phyloP scores from a whole-genome alignment of 2,888 invertebrate genomes.

The Chymomyza amoena region DNA sequence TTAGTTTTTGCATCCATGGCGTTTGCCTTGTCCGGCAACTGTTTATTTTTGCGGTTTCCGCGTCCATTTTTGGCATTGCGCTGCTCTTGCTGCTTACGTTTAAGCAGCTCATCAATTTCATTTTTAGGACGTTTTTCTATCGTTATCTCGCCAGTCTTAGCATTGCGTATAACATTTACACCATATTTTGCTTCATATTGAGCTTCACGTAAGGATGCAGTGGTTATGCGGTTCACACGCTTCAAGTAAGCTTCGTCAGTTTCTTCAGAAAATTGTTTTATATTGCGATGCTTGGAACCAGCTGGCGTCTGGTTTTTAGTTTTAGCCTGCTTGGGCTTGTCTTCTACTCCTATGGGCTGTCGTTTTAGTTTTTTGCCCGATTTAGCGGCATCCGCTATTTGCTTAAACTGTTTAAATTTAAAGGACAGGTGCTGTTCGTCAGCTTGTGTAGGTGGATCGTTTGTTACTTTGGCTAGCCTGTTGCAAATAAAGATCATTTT shows the following conservation, averaged over 20 bases:
- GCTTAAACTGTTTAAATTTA: conserved; percentile 84
- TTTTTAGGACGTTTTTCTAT: conserved; percentile 80
- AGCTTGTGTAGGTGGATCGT: conserved; percentile 85
- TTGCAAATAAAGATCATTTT: neutral
- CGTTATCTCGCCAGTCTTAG: conserved; percentile 79
- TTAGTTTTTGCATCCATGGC: conserved; percentile 65
- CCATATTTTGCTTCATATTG: conserved; percentile 83
- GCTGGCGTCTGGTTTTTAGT: conserved; percentile 45
- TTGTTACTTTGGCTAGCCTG: conserved; percentile 86
- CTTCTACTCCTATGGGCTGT: conserved; percentile 66
- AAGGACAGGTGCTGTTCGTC: conserved; percentile 88
- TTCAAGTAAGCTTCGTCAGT: conserved; percentile 82
- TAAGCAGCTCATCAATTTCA: conserved; percentile 80
- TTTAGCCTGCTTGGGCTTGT: conserved; percentile 66
- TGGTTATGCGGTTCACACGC: conserved; percentile 84
- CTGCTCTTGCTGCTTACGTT: conserved; percentile 72
- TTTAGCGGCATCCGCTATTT: conserved; percentile 80
- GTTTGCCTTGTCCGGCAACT: conserved; percentile 19
- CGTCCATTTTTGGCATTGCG: conserved; percentile 74
- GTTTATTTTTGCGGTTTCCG: conserved; percentile 67
- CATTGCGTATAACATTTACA: conserved; percentile 81
- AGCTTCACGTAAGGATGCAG: conserved; percentile 82
- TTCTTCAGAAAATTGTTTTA: conserved; percentile 83
- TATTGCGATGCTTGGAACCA: conserved; percentile 79
- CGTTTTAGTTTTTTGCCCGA: conserved; percentile 74